phyloP scores from a whole-genome alignment of 1,140 invertebrate species.

The Zaprionus davidi region DNA sequence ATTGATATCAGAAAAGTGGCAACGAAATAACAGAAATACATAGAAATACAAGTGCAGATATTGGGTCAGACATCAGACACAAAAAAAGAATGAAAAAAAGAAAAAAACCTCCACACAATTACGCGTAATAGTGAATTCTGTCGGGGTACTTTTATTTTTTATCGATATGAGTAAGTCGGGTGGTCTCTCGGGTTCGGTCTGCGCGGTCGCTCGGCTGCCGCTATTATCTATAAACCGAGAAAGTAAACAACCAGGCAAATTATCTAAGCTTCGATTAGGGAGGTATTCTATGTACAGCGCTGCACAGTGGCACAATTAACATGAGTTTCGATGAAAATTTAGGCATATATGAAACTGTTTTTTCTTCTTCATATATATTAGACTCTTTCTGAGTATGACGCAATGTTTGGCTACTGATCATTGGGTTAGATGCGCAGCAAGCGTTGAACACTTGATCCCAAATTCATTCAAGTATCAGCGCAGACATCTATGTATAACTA shows the following conservation, averaged over 20 bases:
- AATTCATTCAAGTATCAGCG: slow-evolving; percentile 7
- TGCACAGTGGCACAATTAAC: slow-evolving; percentile 49
- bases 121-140: slow-evolving; percentile 31
- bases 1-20: slow-evolving; percentile 30
- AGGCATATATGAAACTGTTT: not conserved
- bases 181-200: slow-evolving; percentile 19
- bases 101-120: slow-evolving; percentile 32
- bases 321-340: not conserved
- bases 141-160: slow-evolving; percentile 42
- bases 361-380: not conserved
- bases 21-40: slow-evolving; percentile 27
- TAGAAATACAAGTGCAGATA: slow-evolving; percentile 35
- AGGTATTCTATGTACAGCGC: slow-evolving; percentile 38
- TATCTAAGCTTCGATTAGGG: slow-evolving; percentile 77
- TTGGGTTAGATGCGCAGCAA: not conserved
- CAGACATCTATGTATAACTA: slow-evolving; percentile 7
- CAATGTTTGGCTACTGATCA: not conserved
- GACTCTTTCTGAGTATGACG: not conserved
- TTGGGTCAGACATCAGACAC: slow-evolving; percentile 19
- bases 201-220: slow-evolving; percentile 41
- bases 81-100: not conserved
- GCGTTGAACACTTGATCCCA: not conserved
- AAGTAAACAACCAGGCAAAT: slow-evolving; percentile 76
- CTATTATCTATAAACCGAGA: slow-evolving; percentile 74
- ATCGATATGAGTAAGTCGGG: slow-evolving; percentile 60